Conservation (phyloP, 2,113 vertebrate species). For the Circaetus gallicus region DNA sequence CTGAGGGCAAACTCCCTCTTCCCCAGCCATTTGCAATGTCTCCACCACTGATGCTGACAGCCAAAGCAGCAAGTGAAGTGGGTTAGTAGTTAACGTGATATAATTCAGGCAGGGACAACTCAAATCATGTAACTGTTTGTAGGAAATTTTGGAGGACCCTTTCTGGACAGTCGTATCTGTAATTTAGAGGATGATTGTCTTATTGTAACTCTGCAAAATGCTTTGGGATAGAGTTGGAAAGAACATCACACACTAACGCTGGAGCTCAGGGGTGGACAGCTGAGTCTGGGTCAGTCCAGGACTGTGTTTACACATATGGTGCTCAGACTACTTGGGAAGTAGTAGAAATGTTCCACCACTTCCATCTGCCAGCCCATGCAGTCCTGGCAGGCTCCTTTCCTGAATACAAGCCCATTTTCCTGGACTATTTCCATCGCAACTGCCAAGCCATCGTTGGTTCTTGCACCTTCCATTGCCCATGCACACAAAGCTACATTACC, state of each 20-base stretch:
- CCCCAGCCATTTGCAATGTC: neutral
- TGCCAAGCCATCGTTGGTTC: fast-evolving
- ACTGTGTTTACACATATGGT: neutral
- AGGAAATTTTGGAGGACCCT: neutral
- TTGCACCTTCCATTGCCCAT: neutral
- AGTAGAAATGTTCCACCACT: neutral
- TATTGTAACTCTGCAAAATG: neutral
- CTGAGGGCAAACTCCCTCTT: neutral
- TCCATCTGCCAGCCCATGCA: neutral
- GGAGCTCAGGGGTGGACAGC: neutral
- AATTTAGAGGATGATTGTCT: neutral
- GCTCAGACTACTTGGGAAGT: neutral
- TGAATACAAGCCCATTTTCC: neutral
- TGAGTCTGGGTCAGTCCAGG: neutral
- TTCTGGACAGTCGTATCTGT: neutral
- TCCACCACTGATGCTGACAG: neutral
- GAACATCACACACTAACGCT: neutral
- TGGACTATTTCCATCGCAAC: neutral
- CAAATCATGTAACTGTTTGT: neutral
- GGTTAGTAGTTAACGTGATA: neutral
- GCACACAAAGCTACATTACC: constrained; percentile 33
- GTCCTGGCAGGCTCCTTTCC: neutral
- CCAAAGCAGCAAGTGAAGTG: neutral
- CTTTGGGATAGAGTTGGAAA: neutral
- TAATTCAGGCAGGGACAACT: neutral